A percentile compares a stretch with the other conserved stretches of the same genome.
phyloP scores from a whole-genome alignment of 2,113 vertebrate genomes.

The Athene noctua region DNA sequence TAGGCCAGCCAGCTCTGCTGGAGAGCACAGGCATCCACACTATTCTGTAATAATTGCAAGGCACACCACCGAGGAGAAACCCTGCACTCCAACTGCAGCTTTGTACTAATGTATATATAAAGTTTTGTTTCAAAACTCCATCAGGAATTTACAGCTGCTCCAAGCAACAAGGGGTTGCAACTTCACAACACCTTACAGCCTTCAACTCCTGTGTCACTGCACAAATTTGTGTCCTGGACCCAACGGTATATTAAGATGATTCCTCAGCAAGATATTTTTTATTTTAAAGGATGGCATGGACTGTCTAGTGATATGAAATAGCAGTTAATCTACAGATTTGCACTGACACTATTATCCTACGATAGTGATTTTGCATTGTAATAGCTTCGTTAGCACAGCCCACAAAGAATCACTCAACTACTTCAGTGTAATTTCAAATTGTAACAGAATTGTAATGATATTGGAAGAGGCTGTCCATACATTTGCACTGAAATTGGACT shows the following conservation, averaged over 20 bases:
- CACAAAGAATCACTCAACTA: neutral
- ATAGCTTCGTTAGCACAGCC: conserved; percentile 13
- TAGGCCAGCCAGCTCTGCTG: neutral
- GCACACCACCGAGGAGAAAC: neutral
- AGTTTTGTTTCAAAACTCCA: neutral
- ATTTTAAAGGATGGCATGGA: neutral
- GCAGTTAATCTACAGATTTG: neutral
- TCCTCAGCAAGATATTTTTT: neutral
- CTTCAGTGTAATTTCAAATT: neutral
- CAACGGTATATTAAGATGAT: neutral
- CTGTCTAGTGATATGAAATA: neutral
- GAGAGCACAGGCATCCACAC: neutral
- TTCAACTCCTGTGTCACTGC: neutral
- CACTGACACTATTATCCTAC: neutral
- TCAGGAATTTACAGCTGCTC: neutral
- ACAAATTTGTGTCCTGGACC: neutral
- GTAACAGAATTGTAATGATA: neutral
- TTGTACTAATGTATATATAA: neutral
- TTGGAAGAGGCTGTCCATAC: neutral
- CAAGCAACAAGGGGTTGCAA: neutral
- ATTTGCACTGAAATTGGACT: conserved; percentile 16
- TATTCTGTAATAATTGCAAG: neutral
- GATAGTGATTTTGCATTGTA: conserved; percentile 17
- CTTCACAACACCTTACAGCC: neutral
- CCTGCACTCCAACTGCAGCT: neutral